phyloP scores from a whole-genome alignment of 2,113 vertebrate genomes.

The Sakesphorus luctuosus region DNA sequence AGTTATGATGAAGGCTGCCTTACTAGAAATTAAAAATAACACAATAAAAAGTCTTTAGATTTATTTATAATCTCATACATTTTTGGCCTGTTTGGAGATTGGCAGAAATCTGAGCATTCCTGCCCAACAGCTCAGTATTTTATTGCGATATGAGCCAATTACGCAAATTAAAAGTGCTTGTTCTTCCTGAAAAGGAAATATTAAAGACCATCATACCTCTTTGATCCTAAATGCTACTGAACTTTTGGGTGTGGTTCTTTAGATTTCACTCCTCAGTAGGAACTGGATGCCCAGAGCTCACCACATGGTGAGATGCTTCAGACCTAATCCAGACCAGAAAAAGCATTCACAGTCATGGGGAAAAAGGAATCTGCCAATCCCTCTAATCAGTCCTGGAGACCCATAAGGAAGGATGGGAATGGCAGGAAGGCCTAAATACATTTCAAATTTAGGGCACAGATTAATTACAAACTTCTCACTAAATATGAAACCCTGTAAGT shows the following conservation, averaged over 20 bases:
- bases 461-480: not conserved
- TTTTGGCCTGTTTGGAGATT: constrained; percentile 6
- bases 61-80: constrained; percentile 20
- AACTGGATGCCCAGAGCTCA: not conserved
- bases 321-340: not conserved
- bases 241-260: not conserved
- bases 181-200: constrained; percentile 23
- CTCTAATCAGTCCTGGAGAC: not conserved
- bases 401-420: not conserved
- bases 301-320: not conserved
- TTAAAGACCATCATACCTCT: not conserved
- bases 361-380: not conserved
- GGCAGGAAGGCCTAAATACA: not conserved
- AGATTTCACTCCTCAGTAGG: not conserved
- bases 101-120: not conserved
- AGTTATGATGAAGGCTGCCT: not conserved
- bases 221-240: not conserved
- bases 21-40: not conserved
- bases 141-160: not conserved
- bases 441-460: not conserved
- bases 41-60: not conserved
- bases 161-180: not conserved
- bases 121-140: not conserved
- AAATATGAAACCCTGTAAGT: not conserved
- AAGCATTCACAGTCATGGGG: not conserved